Base-by-base conservation (phyloP, 2,888 invertebrate species). In the Abrostola triplasia region DNA sequence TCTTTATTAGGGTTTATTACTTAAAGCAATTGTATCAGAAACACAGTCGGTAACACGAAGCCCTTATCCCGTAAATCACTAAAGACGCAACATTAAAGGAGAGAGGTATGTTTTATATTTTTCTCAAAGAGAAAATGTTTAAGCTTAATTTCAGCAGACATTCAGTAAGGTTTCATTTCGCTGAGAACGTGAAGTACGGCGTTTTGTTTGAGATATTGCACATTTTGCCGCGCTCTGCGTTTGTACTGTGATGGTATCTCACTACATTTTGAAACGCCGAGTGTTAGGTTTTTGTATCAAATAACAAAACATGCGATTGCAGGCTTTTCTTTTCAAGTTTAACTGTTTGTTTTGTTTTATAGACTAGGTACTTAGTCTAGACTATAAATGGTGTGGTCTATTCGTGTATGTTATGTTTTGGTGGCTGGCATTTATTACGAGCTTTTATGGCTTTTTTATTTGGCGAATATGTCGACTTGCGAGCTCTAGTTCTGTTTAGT, bases 91-190 rank as follows among this genome's bases (percentile, higher is more conserved):
- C 73, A 80, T 77, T 74, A 79, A 79, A 78, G 74, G 71, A 79
- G 70, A 42, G 65, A 72, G 73, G 77, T 76, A 73, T 76, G 64
- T 73, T 73, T 80, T 80, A 75, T 84, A 85, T 84, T 85, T 84
- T 80, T 80, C 80, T 79, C 67, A 66, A 68, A 74, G 79, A 80
- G 82, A 81, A 83, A 85, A 86, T 84, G 79, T 82, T 84, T 80
- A 79, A 84, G 77, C 82, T 86, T 87, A 86, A 88, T 88, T 88
- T 83, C 74, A 84, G 76, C 78, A 82, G 82, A 83, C 82, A 82
- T 84, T 84, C 76, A 73, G 76, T 74, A 73, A 80, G 79, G 83
- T 84, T 85, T 82, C 81, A 83, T 84, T 82, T 79, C 76, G 76
- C 70, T 80, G 79, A 84, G 81, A 84, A 77, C 80, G 80, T 83